These are phyloP conservation scores for Taeniopygia guttata DNA, from an alignment of 2,797 vertebrate species.

Conservation along the genomic window DNA sequence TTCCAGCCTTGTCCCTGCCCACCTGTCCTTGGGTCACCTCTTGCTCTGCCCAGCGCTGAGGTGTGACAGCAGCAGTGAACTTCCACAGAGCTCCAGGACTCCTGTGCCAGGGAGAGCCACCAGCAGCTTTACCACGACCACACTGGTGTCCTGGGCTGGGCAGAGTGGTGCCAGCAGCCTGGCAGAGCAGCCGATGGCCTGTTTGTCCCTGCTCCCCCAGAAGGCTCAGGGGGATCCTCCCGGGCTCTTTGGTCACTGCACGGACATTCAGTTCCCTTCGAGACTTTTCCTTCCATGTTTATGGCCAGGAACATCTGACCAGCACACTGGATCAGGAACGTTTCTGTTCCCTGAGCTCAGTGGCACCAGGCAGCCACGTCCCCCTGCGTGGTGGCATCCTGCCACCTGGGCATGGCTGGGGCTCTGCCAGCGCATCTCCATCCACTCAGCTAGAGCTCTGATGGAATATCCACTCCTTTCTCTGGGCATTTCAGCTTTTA, in stretches of 20 bases:
- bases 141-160: background rate
- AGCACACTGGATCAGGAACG: background rate
- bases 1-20: background rate
- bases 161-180: background rate
- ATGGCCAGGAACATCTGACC: background rate
- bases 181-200: rapidly evolving
- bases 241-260: background rate
- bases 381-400: background rate
- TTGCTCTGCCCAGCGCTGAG: background rate
- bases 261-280: background rate
- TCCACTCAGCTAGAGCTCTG: background rate
- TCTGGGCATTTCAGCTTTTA: background rate
- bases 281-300: background rate
- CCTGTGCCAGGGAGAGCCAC: background rate
- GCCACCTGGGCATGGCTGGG: rapidly evolving
- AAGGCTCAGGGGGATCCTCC: too few relatives aligned
- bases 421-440: rapidly evolving
- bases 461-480: background rate
- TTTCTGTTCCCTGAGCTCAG: background rate
- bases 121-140: background rate
- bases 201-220: background rate
- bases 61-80: background rate
- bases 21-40: background rate
- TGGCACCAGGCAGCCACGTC: too few relatives aligned
- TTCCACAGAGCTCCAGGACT: background rate